A percentile compares a stretch with the other conserved stretches of the same genome.
phyloP scores from a whole-genome alignment of 2,888 invertebrate species.

The Nymphalis polychloros region DNA sequence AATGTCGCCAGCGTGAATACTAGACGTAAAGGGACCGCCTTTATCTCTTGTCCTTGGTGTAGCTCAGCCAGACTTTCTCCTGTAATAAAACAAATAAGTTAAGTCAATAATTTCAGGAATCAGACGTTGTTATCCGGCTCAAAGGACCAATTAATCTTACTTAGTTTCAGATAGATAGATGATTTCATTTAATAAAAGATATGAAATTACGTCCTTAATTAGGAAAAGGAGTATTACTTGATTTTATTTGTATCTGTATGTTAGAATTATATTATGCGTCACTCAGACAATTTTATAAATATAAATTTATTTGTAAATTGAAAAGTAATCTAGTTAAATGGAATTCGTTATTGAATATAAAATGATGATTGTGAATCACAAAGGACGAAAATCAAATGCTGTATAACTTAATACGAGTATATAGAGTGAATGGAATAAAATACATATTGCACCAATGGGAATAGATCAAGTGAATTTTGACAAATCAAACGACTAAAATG shows the following conservation, averaged over 20 bases:
- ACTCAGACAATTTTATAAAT: no score
- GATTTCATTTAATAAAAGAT: neutral
- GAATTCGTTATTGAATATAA: no score
- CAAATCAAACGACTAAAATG: no score
- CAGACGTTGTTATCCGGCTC: constrained; percentile 6
- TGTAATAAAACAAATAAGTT: constrained; percentile 43
- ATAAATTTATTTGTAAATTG: no score
- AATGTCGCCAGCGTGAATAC: constrained; percentile 49
- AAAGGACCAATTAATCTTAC: constrained; percentile 6
- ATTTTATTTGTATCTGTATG: neutral
- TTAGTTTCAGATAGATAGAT: neutral
- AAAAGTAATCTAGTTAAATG: no score
- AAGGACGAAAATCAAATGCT: no score
- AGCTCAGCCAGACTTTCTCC: constrained; percentile 75
- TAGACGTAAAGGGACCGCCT: constrained; percentile 40
- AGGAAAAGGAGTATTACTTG: neutral
- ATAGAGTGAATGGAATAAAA: no score
- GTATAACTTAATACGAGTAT: no score
- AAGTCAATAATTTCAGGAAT: neutral
- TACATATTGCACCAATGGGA: no score
- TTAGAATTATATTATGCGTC: no score
- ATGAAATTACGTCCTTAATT: neutral
- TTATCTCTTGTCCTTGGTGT: constrained; percentile 64
- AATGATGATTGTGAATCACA: no score
- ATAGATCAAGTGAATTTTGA: no score